Evolutionary conservation across 2,888 invertebrate genomes (phyloP), one percentile per base, ranked within the genome.

Genomic region (Lordiphosa andalusiaca): DNA sequence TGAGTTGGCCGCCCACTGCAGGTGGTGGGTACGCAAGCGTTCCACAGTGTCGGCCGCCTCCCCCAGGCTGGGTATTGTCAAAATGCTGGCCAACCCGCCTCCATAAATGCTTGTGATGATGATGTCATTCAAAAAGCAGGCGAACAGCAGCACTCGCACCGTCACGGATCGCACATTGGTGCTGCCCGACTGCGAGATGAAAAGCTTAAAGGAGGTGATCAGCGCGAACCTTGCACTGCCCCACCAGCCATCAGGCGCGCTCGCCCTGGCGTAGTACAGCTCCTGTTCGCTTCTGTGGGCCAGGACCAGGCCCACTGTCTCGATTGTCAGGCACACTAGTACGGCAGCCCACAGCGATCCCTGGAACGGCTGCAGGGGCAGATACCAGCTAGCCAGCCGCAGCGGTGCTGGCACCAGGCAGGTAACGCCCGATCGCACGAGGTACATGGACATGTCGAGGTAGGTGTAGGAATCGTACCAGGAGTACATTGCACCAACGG

Each of bases 401-500:
- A 90, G 90, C 2, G 94, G 94, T 54, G 92, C 91, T 35, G 94
- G 94, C n/a, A 93, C 93, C 49, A 94, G 86, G 71, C 93, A 93
- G 0, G 93, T 93, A n/a, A 94, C 90, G 33, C 92, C 93, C 30
- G 93, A 92, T 66, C 93, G 89, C 30, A 92, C 90, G 50, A 90
- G 89, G 13, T 93, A 91, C 71, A 91, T 90, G 0, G 93, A 92
- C 77, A 93, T 91, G 74, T 94, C 94, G 77, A 94, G 78, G 65
- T 90, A 91, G 53, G 88, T 80, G 80, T 92, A 93, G 67, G 91
- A 92, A 54, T 91, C 91, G 74, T 91, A 92, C 89, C 89, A 89
- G 4, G 86, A 80, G 63, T 90, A 89, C 80, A 89, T 85, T 4
- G 87, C 88, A 3, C 86, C 83, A 56, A 89, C 75, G 42, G 76